Conservation (phyloP, 2,888 invertebrate species). For the Yponomeuta evonymella region DNA sequence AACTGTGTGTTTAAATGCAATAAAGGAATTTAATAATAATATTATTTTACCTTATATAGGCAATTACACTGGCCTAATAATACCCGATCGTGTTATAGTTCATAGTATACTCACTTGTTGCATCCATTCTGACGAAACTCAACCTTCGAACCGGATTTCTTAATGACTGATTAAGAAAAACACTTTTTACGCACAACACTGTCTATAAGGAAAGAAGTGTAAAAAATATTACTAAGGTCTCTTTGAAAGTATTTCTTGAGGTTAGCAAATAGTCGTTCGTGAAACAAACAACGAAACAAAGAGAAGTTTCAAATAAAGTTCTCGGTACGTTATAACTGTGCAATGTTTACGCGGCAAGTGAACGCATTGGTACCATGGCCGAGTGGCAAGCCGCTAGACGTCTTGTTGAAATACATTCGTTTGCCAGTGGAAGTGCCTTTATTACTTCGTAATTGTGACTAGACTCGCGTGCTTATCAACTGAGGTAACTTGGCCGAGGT, state of each 20-base stretch:
- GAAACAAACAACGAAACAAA: not conserved
- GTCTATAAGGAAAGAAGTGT: not conserved
- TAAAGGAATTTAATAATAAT: too few species aligned
- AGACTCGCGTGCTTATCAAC: not conserved
- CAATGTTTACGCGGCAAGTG: slow-evolving; percentile 58
- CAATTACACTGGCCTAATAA: too few species aligned
- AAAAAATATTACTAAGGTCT: not conserved
- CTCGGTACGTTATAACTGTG: slow-evolving; percentile 39
- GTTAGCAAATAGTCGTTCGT: not conserved
- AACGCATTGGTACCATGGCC: slow-evolving; percentile 46
- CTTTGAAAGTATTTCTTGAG: not conserved
- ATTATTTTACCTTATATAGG: too few species aligned
- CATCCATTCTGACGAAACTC: slow-evolving; percentile 66
- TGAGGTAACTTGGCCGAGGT: not conserved
- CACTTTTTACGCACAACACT: slow-evolving; percentile 1
- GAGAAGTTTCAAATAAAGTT: slow-evolving; percentile 16
- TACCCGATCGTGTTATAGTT: not conserved
- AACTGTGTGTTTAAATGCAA: too few species aligned
- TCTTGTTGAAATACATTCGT: not conserved
- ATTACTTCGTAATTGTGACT: not conserved
- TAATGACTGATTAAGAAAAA: slow-evolving; percentile 27
- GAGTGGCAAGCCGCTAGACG: not conserved
- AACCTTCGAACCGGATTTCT: slow-evolving; percentile 56
- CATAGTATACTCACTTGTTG: slow-evolving; percentile 57
- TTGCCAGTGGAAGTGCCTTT: not conserved